Conservation (phyloP, 1,140 invertebrate genomes). For the Carposina sasakii region DNA sequence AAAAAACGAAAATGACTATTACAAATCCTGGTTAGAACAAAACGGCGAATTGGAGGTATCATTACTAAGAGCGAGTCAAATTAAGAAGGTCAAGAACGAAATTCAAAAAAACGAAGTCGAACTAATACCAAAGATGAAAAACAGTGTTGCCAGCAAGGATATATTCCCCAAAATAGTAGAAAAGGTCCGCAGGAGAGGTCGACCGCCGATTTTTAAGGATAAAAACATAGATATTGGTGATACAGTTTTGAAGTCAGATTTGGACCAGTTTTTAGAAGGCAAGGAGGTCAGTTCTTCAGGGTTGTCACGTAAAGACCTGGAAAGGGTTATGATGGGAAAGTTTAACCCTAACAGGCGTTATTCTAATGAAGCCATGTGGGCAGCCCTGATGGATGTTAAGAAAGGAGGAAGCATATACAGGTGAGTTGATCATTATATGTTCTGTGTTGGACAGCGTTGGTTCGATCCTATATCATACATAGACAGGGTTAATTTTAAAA, state of each 20-base stretch:
- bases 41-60: constrained; percentile 69
- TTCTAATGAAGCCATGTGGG: constrained; percentile 66
- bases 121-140: constrained; percentile 44
- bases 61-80: constrained; percentile 46
- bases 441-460: too few relatives aligned
- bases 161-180: constrained; percentile 39
- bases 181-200: constrained; percentile 35
- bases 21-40: constrained; percentile 66
- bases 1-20: constrained; percentile 57
- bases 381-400: constrained; percentile 71
- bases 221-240: constrained; percentile 61
- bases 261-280: constrained; percentile 66
- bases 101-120: constrained; percentile 54
- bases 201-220: constrained; percentile 60
- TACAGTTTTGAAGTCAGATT: constrained; percentile 61
- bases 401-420: constrained; percentile 71
- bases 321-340: constrained; percentile 70
- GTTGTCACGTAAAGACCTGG: constrained; percentile 61
- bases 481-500: too few relatives aligned
- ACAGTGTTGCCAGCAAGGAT: constrained; percentile 29
- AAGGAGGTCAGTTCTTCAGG: constrained; percentile 68
- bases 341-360: constrained; percentile 67
- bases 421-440: constrained; percentile 48
- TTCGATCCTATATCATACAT: too few relatives aligned
- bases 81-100: constrained; percentile 38